Evolutionary conservation across 2,113 vertebrate genomes (phyloP), one percentile per base, ranked within the genome.

Genomic region (Clinocottus analis): DNA sequence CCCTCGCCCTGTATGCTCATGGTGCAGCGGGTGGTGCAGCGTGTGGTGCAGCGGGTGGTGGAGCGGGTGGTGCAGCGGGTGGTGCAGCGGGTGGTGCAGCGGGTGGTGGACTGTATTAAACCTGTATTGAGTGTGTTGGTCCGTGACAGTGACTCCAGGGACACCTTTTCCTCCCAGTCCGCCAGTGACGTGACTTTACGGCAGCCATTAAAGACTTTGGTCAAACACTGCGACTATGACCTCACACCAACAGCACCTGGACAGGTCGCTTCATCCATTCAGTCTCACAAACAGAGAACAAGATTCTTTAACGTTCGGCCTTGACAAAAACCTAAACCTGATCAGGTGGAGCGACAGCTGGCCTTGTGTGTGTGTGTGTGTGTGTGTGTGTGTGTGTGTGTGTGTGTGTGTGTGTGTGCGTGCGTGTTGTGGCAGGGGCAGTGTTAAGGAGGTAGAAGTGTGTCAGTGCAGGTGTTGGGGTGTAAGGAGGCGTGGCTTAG

Each of bases 391-490:
- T n/a, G 86, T 71, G 41, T n/a, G 47, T 14, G 39, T 41, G 12
- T 41, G 39, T 41, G 23, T 56, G 5, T 56, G 21, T 3, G 49
- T 51, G 49, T n/a, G 21, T 3, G 49, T 51, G 49, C 10, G n/a
- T 11, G 29, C 49, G 62, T 37, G 86, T 67, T 35, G 19, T 23
- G 31, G 49, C 63, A n/a, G n/a, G n/a, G 66, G 72, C 49, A 72
- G 73, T 71, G 27, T 63, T 56, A 19, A 60, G 56, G 85, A 47
- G 70, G 73, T 19, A 61, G 74, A 65, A 49, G 85, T 80, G 78
- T 85, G 86, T 88, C 86, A 4, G 53, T 77, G 80, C 84, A 87
- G 89, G 80, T 89, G 87, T 49, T 73, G 72, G 56, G 78, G 79
- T 73, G 65, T 31, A 35, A 66, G 33, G 55, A 66, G 83, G 80